phyloP scores from a whole-genome alignment of 2,113 vertebrate species.

The Serinus canaria region DNA sequence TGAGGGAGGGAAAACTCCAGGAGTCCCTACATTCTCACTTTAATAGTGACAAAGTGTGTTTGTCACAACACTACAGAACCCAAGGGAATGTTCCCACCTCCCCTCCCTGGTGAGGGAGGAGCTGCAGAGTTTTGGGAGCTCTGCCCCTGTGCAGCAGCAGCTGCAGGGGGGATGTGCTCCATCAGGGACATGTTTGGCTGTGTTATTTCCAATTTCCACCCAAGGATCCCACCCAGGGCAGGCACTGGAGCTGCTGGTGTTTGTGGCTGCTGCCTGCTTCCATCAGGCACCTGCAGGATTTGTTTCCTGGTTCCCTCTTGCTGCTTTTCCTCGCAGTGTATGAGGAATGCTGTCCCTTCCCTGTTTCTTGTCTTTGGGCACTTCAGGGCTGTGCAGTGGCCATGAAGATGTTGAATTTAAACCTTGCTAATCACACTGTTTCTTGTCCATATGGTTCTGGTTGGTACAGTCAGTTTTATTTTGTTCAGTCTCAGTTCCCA shows the following conservation, averaged over 20 bases:
- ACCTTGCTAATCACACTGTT: neutral
- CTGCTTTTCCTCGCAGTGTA: neutral
- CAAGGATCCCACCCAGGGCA: neutral
- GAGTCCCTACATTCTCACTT: neutral
- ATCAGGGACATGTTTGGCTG: neutral
- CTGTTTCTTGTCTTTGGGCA: neutral
- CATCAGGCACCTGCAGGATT: neutral
- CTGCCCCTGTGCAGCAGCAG: neutral
- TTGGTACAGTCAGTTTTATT: conserved; percentile 18
- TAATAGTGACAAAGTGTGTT: neutral
- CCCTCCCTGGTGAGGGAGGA: neutral
- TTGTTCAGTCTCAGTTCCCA: neutral
- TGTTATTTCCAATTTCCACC: neutral
- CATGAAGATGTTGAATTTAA: neutral
- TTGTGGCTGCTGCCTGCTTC: neutral
- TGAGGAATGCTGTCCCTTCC: neutral
- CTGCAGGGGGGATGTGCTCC: neutral
- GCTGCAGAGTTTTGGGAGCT: neutral
- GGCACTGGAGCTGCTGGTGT: neutral
- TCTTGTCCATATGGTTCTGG: conserved; percentile 1
- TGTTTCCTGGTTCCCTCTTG: neutral
- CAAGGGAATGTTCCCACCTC: neutral
- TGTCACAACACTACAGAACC: neutral
- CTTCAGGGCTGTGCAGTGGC: conserved; percentile 14
- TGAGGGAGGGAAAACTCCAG: neutral